phyloP scores from a whole-genome alignment of 2,113 vertebrate species.

The Corythornis vintsioides region DNA sequence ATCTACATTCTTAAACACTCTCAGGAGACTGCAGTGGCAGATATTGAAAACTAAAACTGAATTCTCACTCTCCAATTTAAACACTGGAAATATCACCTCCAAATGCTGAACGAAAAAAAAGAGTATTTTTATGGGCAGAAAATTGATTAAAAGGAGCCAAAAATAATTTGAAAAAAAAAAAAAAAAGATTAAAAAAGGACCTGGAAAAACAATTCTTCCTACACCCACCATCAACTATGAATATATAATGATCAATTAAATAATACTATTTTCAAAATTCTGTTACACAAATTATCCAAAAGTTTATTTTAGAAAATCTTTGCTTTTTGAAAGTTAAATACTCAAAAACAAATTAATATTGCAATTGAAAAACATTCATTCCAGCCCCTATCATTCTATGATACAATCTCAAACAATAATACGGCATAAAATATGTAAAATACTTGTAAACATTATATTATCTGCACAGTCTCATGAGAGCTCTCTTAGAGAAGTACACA shows the following conservation, averaged over 20 bases:
- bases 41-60: not conserved
- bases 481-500: not conserved
- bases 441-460: not conserved
- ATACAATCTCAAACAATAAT: not conserved
- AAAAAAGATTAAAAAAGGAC: not conserved
- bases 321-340: not conserved
- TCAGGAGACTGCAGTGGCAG: constrained; percentile 72
- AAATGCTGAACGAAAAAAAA: not conserved
- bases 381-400: too few species aligned
- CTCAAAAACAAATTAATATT: not conserved
- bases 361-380: not conserved
- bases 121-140: not conserved
- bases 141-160: not conserved
- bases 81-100: not conserved
- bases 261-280: not conserved
- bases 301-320: not conserved
- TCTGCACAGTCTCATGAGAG: constrained; percentile 40
- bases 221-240: not conserved
- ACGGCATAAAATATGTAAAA: not conserved
- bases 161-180: not conserved
- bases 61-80: constrained; percentile 6
- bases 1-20: constrained; percentile 58
- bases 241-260: not conserved
- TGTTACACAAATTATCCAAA: not conserved
- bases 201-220: not conserved